These are phyloP conservation scores for Scolopax rusticola DNA, from an alignment of 2,797 vertebrate genomes.

Conservation along the genomic window DNA sequence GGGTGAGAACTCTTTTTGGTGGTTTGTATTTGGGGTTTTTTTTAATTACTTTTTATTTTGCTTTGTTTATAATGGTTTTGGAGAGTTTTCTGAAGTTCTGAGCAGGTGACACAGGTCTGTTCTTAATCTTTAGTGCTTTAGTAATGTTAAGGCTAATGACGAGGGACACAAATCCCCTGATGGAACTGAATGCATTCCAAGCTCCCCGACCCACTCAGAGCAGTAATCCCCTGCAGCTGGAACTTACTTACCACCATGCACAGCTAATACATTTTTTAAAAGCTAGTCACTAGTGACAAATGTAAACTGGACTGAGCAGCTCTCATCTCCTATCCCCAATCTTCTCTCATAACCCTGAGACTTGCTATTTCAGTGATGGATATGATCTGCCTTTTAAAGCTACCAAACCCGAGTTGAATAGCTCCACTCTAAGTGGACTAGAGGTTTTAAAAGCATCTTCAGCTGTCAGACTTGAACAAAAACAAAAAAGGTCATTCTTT, in stretches of 20 bases:
- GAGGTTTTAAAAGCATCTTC: conserved; percentile 83
- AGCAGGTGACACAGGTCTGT: conserved; percentile 84
- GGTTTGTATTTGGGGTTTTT: not conserved
- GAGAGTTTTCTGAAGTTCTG: conserved; percentile 73
- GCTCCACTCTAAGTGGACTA: conserved; percentile 79
- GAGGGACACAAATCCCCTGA: conserved; percentile 86
- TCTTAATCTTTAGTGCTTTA: conserved; percentile 82
- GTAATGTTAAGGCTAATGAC: conserved; percentile 81
- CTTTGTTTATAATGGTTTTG: conserved; percentile 53
- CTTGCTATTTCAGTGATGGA: conserved; percentile 78
- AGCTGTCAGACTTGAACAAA: conserved; percentile 80
- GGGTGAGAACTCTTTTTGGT: not conserved
- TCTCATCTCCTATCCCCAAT: conserved; percentile 69
- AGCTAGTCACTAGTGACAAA: conserved; percentile 93
- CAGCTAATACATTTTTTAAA: conserved; percentile 94
- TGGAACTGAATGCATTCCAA: conserved; percentile 93
- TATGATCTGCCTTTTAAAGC: conserved; percentile 80
- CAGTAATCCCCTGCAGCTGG: conserved; percentile 99
- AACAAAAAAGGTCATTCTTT: conserved; percentile 79
- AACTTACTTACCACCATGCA: conserved; percentile 87
- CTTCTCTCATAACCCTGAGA: conserved; percentile 79
- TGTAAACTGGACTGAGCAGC: conserved; percentile 84
- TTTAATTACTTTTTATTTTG: not conserved
- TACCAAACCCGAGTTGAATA: conserved; percentile 69
- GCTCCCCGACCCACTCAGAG: conserved; percentile 90